Evolutionary conservation across 2,113 vertebrate genomes (phyloP).

Genomic region (Bos javanicus): DNA sequence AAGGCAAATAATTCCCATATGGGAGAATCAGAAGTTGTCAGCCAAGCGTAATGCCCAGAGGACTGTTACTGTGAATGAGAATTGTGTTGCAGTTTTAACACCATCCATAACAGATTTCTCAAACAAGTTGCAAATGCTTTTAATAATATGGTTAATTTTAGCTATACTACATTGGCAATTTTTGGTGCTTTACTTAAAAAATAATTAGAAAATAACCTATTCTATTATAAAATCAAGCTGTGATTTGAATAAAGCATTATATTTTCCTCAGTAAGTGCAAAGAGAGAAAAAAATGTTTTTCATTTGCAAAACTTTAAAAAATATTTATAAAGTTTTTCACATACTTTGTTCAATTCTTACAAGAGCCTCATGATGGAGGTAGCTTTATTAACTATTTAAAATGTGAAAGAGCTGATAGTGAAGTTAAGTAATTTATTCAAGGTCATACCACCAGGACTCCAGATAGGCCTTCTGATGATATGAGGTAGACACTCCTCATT

Average conservation of each 20-base stretch:
- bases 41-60: background rate
- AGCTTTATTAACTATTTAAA: background rate
- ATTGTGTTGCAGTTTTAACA: constrained; percentile 37
- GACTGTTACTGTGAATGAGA: constrained; percentile 18
- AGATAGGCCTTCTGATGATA: background rate
- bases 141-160: constrained; percentile 64
- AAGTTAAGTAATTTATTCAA: background rate
- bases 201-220: background rate
- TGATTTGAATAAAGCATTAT: constrained; percentile 26
- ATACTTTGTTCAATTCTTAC: background rate
- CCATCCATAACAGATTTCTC: constrained; percentile 34
- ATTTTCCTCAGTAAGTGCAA: background rate
- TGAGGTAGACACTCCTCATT: background rate
- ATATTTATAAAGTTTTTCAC: background rate
- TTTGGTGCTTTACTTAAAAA: constrained; percentile 4
- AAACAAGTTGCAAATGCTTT: constrained; percentile 53
- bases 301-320: constrained; percentile 16
- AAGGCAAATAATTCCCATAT: constrained; percentile 21
- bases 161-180: background rate
- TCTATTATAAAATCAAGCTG: constrained; percentile 36
- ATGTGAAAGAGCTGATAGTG: background rate
- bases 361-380: background rate
- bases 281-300: background rate
- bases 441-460: background rate
- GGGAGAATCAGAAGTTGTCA: background rate